phyloP scores from a whole-genome alignment of 1,140 invertebrate genomes.

The Wasmannia auropunctata region DNA sequence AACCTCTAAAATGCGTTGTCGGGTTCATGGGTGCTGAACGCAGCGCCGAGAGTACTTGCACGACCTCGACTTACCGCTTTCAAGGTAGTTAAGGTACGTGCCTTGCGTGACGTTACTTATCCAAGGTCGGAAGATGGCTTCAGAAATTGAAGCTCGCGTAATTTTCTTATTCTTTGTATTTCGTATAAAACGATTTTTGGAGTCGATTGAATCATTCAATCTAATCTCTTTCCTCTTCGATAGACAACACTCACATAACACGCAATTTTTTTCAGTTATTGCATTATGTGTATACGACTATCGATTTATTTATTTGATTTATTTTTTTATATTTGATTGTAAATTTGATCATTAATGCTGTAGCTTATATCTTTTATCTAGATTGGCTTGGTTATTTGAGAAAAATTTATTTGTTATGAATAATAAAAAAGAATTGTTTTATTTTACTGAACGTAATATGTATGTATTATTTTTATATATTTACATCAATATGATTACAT shows the following conservation, averaged over 20 bases:
- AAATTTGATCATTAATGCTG: not conserved
- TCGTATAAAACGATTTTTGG: not conserved
- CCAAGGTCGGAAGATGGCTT: slow-evolving; percentile 83
- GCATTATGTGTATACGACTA: not conserved
- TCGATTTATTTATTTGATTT: not conserved
- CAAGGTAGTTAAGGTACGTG: slow-evolving; percentile 79
- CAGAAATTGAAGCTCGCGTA: slow-evolving; percentile 53
- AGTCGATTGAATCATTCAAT: no score
- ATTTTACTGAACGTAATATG: not conserved
- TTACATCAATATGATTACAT: not conserved
- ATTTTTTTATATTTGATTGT: not conserved
- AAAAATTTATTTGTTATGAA: not conserved
- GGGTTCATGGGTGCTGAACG: slow-evolving; percentile 51
- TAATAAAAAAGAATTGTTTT: not conserved
- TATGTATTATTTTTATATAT: not conserved
- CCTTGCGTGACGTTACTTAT: slow-evolving; percentile 81
- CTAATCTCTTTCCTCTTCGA: not conserved
- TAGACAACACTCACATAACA: not conserved
- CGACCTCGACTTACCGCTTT: slow-evolving; percentile 76
- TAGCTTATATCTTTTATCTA: not conserved
- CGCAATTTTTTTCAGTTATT: not conserved
- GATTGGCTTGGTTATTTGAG: not conserved
- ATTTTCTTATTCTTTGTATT: slow-evolving; percentile 7
- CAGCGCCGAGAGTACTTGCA: slow-evolving; percentile 23
- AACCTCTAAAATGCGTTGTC: slow-evolving; percentile 29